phyloP scores from a whole-genome alignment of 2,888 invertebrate species.

The Melipona bicolor region DNA sequence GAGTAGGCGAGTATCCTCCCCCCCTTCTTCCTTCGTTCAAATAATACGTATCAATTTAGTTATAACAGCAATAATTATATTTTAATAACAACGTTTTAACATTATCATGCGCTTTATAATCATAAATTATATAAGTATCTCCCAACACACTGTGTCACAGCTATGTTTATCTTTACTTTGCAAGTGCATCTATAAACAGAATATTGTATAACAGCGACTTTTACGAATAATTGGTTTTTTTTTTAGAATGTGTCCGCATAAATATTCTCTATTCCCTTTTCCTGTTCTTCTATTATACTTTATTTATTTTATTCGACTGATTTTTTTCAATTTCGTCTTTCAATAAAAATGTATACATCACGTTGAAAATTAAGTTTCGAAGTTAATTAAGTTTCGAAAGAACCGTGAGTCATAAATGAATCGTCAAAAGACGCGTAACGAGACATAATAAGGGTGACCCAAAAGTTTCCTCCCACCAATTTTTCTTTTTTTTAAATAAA shows the following conservation, averaged over 20 bases:
- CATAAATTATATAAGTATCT: conserved; percentile 37
- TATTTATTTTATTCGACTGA: conserved; percentile 4
- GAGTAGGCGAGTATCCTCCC: conserved; percentile 26
- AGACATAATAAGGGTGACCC: no score
- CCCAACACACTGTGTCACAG: conserved; percentile 34
- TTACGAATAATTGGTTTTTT: conserved; percentile 27
- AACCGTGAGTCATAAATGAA: no score
- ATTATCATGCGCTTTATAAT: conserved; percentile 37
- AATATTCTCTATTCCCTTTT: conserved; percentile 7
- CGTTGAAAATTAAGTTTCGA: no score
- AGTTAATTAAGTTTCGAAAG: no score
- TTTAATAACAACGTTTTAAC: conserved; percentile 46
- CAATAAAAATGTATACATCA: no score
- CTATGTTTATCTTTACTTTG: conserved; percentile 38
- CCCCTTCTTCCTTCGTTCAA: conserved; percentile 3
- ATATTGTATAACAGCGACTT: conserved; percentile 56
- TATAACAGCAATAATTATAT: conserved; percentile 50
- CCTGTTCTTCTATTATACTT: background rate
- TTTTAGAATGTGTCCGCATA: conserved; percentile 42
- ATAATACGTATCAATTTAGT: conserved; percentile 34
- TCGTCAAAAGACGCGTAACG: no score
- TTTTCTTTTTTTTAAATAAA: no score
- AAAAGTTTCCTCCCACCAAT: no score
- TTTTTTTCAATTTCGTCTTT: no score
- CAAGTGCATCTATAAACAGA: conserved; percentile 51